Base-by-base conservation (phyloP, 2,888 invertebrate species). In the Sinotaia quadrata region DNA sequence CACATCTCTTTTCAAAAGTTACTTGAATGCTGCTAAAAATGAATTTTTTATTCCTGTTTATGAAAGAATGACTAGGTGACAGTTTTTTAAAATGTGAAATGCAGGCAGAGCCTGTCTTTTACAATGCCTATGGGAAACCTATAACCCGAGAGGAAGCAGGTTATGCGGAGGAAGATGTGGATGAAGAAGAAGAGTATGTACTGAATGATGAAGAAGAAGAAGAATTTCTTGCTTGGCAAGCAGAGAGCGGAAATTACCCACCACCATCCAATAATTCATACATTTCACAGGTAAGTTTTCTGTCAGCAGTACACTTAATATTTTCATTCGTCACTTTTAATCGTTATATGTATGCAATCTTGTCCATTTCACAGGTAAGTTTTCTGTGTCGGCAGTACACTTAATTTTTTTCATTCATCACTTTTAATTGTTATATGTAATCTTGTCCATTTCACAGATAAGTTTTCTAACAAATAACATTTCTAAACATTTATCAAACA, bases 101-200 rank as follows among this genome's bases (percentile, higher is more conserved):
- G 34, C 73, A 81, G 80, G 75, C 77, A 73, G 83, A 83, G 66
- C 82, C 84, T 61, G 74, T 82, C 61, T 84, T 83, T 72, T 84
- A 79, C 71, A 77, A 83, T 71, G 63, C 66, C 7, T 47, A 73
- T 52, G 83, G 83, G 4, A 76, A 80, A 66, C 76, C 78, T n/a
- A 81, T 82, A 57, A 76, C 75, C 4, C 73, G 82, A 31, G 77
- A 78, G 68, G 79, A 84, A 69, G 82, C 81, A 24, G 82, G 79
- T 0, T 80, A 76, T 47, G 71, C 67, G 18, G 73, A 72, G 31
- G 77, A 74, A 34, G 79, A 76, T 1, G 75, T 74, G 37, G 71
- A 75, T 29, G 77, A 78, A 34, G 78, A 77, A 2, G 77, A 75
- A 34, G 72, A 75, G 29, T 74, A 75, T 68, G 63, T 69, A 21